Evolutionary conservation across 2,888 invertebrate genomes (phyloP).

Genomic region (Leptinotarsa tumamoca): DNA sequence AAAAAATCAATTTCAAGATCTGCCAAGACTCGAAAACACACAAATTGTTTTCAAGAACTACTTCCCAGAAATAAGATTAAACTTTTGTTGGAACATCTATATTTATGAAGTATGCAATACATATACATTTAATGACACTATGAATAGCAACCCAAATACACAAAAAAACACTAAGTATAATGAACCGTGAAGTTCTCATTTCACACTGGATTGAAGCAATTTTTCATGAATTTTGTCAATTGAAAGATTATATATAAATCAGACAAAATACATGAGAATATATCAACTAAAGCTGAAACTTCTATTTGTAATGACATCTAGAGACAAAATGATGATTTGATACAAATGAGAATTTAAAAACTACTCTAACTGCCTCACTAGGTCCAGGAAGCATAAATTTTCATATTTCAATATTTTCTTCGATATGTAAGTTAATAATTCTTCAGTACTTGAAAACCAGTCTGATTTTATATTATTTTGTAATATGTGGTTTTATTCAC

Average conservation of each 20-base stretch:
- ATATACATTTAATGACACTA: slow-evolving; percentile 24
- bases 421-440: no score
- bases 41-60: no score
- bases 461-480: no score
- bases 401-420: no score
- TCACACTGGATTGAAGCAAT: background rate
- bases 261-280: background rate
- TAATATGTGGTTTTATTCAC: no score
- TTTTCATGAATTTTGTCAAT: background rate
- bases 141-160: background rate
- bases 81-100: slow-evolving; percentile 36
- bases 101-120: slow-evolving; percentile 40
- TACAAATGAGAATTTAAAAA: background rate
- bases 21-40: no score
- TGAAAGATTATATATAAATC: background rate
- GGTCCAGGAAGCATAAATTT: no score
- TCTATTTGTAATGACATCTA: background rate
- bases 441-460: no score
- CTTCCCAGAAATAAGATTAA: slow-evolving; percentile 8
- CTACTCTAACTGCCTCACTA: background rate
- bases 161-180: background rate
- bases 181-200: background rate
- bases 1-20: no score
- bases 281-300: background rate
- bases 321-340: slow-evolving; percentile 6